Conservation (phyloP, 2,888 invertebrate genomes). For the Cabera pusaria region DNA sequence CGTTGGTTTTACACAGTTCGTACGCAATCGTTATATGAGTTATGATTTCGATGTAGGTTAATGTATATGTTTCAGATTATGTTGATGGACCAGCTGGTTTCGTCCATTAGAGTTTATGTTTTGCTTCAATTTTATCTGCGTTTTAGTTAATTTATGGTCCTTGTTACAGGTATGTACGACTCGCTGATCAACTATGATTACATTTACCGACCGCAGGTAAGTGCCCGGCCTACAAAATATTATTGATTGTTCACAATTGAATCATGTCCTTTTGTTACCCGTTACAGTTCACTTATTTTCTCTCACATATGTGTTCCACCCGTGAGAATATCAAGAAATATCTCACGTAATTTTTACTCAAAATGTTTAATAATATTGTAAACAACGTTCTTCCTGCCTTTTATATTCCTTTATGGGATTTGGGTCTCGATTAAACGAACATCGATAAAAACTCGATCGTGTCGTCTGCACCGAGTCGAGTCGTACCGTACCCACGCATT, state of each 20-base stretch:
- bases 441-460: conserved; percentile 62
- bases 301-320: conserved; percentile 9
- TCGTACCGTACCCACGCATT: conserved; percentile 47
- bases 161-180: conserved; percentile 57
- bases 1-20: conserved; percentile 59
- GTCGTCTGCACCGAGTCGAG: conserved; percentile 38
- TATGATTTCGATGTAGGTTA: conserved; percentile 71
- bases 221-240: conserved; percentile 11
- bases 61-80: conserved; percentile 56
- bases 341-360: conserved; percentile 22
- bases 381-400: conserved; percentile 13
- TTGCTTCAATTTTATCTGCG: conserved; percentile 10
- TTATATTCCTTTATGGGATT: conserved; percentile 17
- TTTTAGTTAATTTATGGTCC: conserved; percentile 36
- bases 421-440: conserved; percentile 44
- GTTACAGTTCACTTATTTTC: conserved; percentile 15
- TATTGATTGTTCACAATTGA: conserved; percentile 7
- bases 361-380: conserved; percentile 9
- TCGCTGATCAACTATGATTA: conserved; percentile 16
- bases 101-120: conserved; percentile 27
- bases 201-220: conserved; percentile 13
- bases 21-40: conserved; percentile 69
- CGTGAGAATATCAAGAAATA: conserved; percentile 29
- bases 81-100: conserved; percentile 39
- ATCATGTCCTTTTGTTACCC: conserved; percentile 13